These are phyloP conservation scores for Pachyuromys duprasi DNA, from an alignment of 2,797 vertebrate species.

Conservation along the genomic window DNA sequence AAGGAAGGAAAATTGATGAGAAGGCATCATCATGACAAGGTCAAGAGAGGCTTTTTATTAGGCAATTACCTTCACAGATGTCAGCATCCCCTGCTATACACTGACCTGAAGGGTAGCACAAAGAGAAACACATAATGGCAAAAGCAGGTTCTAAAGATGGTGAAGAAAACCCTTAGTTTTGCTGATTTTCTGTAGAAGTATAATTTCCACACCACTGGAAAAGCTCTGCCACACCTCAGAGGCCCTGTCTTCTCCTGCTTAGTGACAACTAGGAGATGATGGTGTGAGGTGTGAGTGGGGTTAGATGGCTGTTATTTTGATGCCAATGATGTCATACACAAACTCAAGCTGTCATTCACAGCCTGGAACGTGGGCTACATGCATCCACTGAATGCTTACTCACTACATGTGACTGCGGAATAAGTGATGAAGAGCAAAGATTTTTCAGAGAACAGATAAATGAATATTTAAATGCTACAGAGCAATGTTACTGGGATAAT, in stretches of 20 bases:
- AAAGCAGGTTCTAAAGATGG: neutral
- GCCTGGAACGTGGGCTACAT: neutral
- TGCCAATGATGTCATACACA: neutral
- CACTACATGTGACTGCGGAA: neutral
- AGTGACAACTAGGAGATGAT: neutral
- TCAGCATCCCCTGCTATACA: neutral
- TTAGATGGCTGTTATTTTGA: neutral
- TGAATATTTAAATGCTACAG: neutral
- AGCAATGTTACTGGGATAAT: neutral
- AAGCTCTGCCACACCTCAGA: neutral
- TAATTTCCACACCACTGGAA: neutral
- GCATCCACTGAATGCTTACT: neutral
- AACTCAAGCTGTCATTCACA: neutral
- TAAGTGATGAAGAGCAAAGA: neutral
- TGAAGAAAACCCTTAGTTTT: neutral
- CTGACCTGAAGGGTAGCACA: neutral
- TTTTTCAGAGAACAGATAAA: conserved; percentile 26
- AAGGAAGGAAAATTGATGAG: neutral
- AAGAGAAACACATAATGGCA: neutral
- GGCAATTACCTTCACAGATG: neutral
- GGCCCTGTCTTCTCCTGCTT: neutral
- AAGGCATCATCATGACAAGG: neutral
- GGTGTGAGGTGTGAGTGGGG: neutral
- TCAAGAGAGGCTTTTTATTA: neutral
- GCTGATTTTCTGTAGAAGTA: neutral